Evolutionary conservation across 2,113 vertebrate species (phyloP).

Genomic region (Tautogolabrus adspersus): DNA sequence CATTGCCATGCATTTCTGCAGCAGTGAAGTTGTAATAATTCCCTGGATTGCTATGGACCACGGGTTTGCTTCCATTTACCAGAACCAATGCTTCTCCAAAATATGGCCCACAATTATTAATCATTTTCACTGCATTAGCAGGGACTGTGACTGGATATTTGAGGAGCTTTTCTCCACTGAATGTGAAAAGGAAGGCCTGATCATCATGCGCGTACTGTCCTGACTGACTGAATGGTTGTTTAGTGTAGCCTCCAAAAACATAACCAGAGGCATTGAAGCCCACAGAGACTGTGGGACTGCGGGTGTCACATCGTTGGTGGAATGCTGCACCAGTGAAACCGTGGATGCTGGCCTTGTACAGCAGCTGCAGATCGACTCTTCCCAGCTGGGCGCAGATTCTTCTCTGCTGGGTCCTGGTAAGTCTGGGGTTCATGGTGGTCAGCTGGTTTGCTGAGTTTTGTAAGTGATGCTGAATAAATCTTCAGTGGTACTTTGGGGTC

Average conservation of each 20-base stretch:
- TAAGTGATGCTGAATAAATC: not conserved
- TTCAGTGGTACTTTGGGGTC: not conserved
- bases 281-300: slow-evolving; percentile 72
- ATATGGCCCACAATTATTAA: slow-evolving; percentile 35
- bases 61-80: not conserved
- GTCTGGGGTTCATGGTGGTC: slow-evolving; percentile 33
- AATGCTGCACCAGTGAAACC: slow-evolving; percentile 59
- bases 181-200: slow-evolving; percentile 75
- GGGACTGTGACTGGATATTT: slow-evolving; percentile 6
- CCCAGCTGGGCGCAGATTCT: slow-evolving; percentile 54
- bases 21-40: slow-evolving; percentile 51
- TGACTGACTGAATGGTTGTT: slow-evolving; percentile 52
- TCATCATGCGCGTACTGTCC: slow-evolving; percentile 45
- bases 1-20: slow-evolving; percentile 64
- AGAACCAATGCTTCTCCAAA: slow-evolving; percentile 60
- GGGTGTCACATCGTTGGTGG: slow-evolving; percentile 67
- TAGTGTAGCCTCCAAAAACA: slow-evolving; percentile 77
- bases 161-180: slow-evolving; percentile 23
- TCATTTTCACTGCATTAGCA: slow-evolving; percentile 15
- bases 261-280: slow-evolving; percentile 73
- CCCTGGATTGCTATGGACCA: slow-evolving; percentile 27
- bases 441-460: not conserved
- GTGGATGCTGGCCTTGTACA: slow-evolving; percentile 76
- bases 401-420: slow-evolving; percentile 56
- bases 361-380: slow-evolving; percentile 52